Conservation (phyloP, 2,113 vertebrate species). For the Dipodomys ordii region DNA sequence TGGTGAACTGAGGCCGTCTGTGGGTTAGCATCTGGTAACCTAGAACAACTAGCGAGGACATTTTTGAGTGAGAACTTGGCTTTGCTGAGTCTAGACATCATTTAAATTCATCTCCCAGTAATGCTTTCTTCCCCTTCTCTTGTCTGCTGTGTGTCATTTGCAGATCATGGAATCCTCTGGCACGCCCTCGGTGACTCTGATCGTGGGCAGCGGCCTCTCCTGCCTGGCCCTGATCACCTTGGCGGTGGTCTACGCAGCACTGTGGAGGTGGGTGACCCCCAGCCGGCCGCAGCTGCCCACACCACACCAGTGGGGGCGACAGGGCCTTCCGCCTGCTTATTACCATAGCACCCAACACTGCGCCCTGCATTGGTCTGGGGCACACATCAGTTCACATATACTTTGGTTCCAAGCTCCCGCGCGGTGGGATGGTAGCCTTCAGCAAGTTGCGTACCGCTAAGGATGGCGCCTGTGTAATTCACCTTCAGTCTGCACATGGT, state of each 20-base stretch:
- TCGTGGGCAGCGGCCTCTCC: slow-evolving; percentile 99
- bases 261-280: slow-evolving; percentile 95
- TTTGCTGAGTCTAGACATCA: slow-evolving; percentile 58
- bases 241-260: slow-evolving; percentile 95
- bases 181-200: slow-evolving; percentile 98
- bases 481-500: neutral
- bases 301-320: slow-evolving; percentile 7
- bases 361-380: too few relatives aligned
- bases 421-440: neutral
- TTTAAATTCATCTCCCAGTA: slow-evolving; percentile 77
- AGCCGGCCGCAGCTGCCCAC: neutral
- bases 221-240: slow-evolving; percentile 98
- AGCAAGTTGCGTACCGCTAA: slow-evolving; percentile 49
- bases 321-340: too few relatives aligned
- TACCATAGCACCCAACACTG: too few relatives aligned
- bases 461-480: neutral
- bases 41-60: slow-evolving; percentile 26
- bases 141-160: slow-evolving; percentile 80
- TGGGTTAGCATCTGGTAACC: slow-evolving; percentile 68
- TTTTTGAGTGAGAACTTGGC: slow-evolving; percentile 63
- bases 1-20: slow-evolving; percentile 65
- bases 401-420: slow-evolving; percentile 10
- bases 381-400: neutral
- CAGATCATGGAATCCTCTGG: slow-evolving; percentile 99
- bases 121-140: slow-evolving; percentile 59